Base-by-base conservation (phyloP, 2,797 vertebrate species). In the Mallotus villosus region DNA sequence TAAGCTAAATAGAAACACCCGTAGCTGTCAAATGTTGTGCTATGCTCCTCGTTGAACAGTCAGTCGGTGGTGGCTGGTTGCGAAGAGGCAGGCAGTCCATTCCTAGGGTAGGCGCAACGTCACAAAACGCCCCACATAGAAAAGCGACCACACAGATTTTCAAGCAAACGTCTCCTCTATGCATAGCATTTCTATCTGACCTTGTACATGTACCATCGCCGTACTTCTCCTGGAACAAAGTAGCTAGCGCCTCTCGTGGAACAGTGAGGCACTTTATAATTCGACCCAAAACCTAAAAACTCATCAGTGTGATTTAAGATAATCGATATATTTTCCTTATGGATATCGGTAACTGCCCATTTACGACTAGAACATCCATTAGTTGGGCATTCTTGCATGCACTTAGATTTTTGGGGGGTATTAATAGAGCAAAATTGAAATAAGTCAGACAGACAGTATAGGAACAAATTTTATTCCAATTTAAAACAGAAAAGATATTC, bases 401-500 rank as follows among this genome's bases (percentile, higher is more conserved):
- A 34, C 6, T 34, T n/a, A n/a, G n/a, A n/a, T n/a, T n/a, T n/a
- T n/a, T n/a, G n/a, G n/a, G n/a, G n/a, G n/a, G n/a, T n/a, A n/a
- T n/a, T n/a, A n/a, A n/a, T n/a, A n/a, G 32, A 34, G 32, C 32
- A 34, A 34, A 34, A 34, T 51, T 5, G 46, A 12, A 32, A 68
- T 22, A 63, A 68, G 51, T 4, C 57, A 59, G 51, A 75, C 86
- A 74, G 32, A 59, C 85, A 84, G 82, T 94, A 94, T 95, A 96
- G 94, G 94, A 97, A 96, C 93, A 92, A 92, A 92, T 93, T 97
- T 96, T 96, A 96, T 97, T 98, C 94, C 93, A 94, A 96, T 96
- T 96, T 94, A 94, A 96, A 96, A 97, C 95, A 96, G 88, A 91
- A 84, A 91, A 85, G 70, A 55, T 90, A 91, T 95, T 94, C 46